Conservation (phyloP, 1,140 invertebrate genomes). For the Apis dorsata region DNA sequence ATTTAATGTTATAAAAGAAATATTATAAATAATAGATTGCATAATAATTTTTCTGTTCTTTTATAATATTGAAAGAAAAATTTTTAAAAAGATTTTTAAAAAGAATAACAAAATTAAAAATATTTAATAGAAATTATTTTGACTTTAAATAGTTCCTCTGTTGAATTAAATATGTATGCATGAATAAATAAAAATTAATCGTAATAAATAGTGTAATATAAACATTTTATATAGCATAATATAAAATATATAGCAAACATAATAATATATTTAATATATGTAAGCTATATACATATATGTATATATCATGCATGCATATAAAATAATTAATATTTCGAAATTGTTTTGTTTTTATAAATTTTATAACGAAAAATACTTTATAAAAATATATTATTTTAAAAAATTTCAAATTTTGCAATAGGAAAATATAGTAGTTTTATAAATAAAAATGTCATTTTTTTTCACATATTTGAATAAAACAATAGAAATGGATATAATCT, state of each 20-base stretch:
- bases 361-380: background rate
- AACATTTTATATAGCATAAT: too few species aligned
- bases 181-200: background rate
- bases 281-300: background rate
- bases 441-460: background rate
- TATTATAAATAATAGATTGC: background rate
- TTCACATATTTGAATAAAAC: background rate
- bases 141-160: conserved; percentile 11
- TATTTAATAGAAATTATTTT: background rate
- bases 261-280: conserved; percentile 5
- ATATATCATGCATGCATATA: background rate
- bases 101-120: background rate
- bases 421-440: background rate
- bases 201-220: background rate
- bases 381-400: background rate
- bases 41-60: conserved; percentile 1
- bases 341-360: background rate
- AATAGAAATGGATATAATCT: too few species aligned
- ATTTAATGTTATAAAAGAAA: background rate
- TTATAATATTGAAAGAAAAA: conserved; percentile 6
- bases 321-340: background rate
- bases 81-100: background rate
- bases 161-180: conserved; percentile 35
- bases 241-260: conserved; percentile 19
- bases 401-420: background rate